Evolutionary conservation across 1,140 invertebrate species (phyloP).

Genomic region (Sweltsa coloradensis): DNA sequence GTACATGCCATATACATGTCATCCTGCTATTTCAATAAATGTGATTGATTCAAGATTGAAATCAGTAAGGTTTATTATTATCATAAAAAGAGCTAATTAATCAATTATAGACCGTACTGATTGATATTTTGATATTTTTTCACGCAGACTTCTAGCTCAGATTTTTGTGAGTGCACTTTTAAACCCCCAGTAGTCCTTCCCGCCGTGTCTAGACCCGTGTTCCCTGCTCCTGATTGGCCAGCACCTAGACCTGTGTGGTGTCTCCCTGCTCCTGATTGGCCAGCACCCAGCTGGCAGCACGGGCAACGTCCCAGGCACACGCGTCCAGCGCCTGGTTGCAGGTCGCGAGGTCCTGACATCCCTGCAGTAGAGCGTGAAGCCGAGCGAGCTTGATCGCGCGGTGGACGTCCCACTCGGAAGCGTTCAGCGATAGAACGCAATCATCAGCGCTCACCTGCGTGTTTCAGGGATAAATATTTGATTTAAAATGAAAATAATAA

Average conservation of each 20-base stretch:
- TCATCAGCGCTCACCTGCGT: constrained; percentile 65
- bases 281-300: constrained; percentile 14
- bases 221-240: too few species aligned
- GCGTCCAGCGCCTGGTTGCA: constrained; percentile 11
- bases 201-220: too few species aligned
- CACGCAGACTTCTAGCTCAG: too few species aligned
- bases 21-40: too few species aligned
- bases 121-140: too few species aligned
- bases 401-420: constrained; percentile 79
- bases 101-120: too few species aligned
- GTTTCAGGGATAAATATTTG: constrained; percentile 15
- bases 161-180: too few species aligned
- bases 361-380: constrained; percentile 48
- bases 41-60: too few species aligned
- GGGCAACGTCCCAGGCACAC: constrained; percentile 13
- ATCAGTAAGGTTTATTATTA: too few species aligned
- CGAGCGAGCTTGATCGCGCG: constrained; percentile 77
- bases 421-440: constrained; percentile 67
- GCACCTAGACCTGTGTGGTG: constrained; percentile 13
- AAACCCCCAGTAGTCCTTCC: too few species aligned
- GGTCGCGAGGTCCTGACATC: constrained; percentile 16
- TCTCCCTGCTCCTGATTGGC: constrained; percentile 12
- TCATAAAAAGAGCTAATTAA: too few species aligned
- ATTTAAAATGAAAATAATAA: neutral
- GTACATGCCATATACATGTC: too few species aligned